Percentiles rank a stretch among this genome's conserved stretches.
Evolutionary conservation across 2,888 invertebrate genomes (phyloP).

Genomic region (Drosophila buzzatii): DNA sequence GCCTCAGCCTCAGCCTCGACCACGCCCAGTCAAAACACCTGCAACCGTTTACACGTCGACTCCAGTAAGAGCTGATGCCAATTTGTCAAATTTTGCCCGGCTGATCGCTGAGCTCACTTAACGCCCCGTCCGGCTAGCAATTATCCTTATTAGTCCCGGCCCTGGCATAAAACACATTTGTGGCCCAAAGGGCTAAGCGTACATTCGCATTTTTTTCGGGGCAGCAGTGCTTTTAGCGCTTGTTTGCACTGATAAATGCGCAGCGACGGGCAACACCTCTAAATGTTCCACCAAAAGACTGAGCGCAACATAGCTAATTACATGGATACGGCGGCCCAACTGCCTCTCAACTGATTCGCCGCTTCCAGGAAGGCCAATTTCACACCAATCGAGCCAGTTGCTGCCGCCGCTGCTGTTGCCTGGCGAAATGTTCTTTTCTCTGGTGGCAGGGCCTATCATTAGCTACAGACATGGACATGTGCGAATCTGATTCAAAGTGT

Average conservation of each 20-base stretch:
- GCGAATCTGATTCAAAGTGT: conserved; percentile 36
- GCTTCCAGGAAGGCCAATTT: conserved; percentile 76
- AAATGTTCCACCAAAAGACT: conserved; percentile 21
- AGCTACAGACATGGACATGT: conserved; percentile 38
- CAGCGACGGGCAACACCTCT: conserved; percentile 57
- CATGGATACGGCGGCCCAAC: conserved; percentile 42
- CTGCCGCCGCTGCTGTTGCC: conserved; percentile 22
- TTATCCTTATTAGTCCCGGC: conserved; percentile 72
- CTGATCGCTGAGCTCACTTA: conserved; percentile 54
- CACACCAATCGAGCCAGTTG: conserved; percentile 66
- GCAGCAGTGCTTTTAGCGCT: conserved; percentile 61
- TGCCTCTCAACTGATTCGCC: background rate
- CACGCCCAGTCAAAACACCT: conserved; percentile 76
- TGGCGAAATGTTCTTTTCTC: conserved; percentile 39
- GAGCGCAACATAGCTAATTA: conserved; percentile 63
- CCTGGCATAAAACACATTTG: conserved; percentile 61
- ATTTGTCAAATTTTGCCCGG: conserved; percentile 72
- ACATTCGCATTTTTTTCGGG: conserved; percentile 46
- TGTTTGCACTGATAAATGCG: conserved; percentile 81
- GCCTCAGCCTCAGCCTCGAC: conserved; percentile 8
- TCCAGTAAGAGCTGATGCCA: conserved; percentile 64
- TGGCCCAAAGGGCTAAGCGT: conserved; percentile 58
- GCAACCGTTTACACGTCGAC: conserved; percentile 79
- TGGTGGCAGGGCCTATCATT: conserved; percentile 58
- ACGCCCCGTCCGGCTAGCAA: conserved; percentile 68